Base-by-base conservation (phyloP, 2,797 vertebrate species). In the Otus scops region DNA sequence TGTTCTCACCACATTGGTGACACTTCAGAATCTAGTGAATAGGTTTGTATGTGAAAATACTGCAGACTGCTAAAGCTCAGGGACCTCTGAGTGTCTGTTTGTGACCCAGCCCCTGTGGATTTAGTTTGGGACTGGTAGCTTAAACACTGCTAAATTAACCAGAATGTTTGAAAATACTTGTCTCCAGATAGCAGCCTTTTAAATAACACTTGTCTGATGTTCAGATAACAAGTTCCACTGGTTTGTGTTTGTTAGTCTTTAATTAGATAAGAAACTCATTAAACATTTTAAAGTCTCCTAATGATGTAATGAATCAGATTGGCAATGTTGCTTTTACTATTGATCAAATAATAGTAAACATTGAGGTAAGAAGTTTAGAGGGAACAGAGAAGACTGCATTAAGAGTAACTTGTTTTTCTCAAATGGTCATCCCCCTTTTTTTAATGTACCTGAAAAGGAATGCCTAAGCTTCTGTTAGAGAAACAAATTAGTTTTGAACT, bases 181-280 rank as follows among this genome's bases (percentile, higher is more conserved):
- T 38, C 57, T 91, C 43, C 41, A 43, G 73, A 88, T 47, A 82
- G 77, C 45, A 89, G 32, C 80, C 70, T 67, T 89, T 69, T 30
- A 85, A 94, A 84, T 54, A 80, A 59, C 85, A 64, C 70, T 91
- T 68, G 48, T 79, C 50, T 91, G 69, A 78, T 96, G 83, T 89
- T 36, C 60, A 77, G 85, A 94, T 83, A 94, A 71, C 79, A 38
- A 63, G 51, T 94, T 85, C 79, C 56, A n/a, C 47, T 73, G 73
- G 60, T 86, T 63, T 92, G 63, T 15, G 3, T 41, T 84, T 65
- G 13, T 83, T 81, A 85, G 34, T 77, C 64, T 81, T 64, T 83
- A 76, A 60, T 50, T 65, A 88, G 82, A 83, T 92, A 93, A 95
- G 85, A 75, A 94, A 82, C 59, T 93, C 88, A 27, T 76, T 87